Evolutionary conservation across 2,888 invertebrate genomes (phyloP).

Genomic region (Flabesymbios commensalis): DNA sequence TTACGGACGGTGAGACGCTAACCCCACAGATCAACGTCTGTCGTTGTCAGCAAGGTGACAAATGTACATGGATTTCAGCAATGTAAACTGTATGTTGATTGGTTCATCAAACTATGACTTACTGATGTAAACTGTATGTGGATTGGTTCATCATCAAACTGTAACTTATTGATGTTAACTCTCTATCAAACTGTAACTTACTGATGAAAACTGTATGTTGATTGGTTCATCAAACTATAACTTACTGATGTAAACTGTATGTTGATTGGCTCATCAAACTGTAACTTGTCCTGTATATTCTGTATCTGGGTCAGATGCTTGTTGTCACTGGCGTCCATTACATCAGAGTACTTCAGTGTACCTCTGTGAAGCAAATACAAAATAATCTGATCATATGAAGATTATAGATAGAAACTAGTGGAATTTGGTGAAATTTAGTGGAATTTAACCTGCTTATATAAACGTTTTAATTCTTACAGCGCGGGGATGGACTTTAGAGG

Average conservation of each 20-base stretch:
- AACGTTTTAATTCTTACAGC: neutral
- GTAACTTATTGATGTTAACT: too few species aligned
- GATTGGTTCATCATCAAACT: conserved; percentile 72
- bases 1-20: too few species aligned
- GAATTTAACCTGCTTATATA: neutral
- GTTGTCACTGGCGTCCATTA: conserved; percentile 62
- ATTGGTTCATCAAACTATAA: neutral
- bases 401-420: too few species aligned
- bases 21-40: too few species aligned
- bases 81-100: neutral
- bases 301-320: conserved; percentile 54
- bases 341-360: conserved; percentile 62
- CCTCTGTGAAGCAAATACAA: conserved; percentile 48
- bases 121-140: conserved; percentile 84
- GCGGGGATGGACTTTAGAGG: too few species aligned
- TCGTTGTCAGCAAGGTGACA: too few species aligned
- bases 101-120: conserved; percentile 31
- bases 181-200: neutral
- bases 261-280: conserved; percentile 73
- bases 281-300: conserved; percentile 66
- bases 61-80: neutral
- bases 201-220: neutral
- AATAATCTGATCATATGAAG: neutral
- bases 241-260: conserved; percentile 80
- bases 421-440: neutral